Conservation (phyloP, 2,888 invertebrate genomes). For the Drosophila nigricruria region DNA sequence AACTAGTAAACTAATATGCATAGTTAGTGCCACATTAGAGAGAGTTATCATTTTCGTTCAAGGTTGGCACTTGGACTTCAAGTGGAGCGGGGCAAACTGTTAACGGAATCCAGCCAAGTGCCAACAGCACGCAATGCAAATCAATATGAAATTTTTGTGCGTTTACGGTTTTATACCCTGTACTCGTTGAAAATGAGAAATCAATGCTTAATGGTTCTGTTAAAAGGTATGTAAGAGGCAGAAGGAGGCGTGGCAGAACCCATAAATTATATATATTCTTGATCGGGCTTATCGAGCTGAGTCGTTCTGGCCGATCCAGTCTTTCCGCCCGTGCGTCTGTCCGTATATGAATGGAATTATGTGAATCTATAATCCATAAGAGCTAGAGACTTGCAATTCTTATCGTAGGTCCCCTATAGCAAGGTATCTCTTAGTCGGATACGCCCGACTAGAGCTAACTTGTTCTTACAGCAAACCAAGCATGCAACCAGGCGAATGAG, state of each 20-base stretch:
- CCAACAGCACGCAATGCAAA: conserved; percentile 69
- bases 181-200: too few species aligned
- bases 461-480: conserved; percentile 9
- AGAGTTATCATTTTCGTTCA: conserved; percentile 38
- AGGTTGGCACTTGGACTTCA: conserved; percentile 44
- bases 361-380: too few species aligned
- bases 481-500: conserved; percentile 32
- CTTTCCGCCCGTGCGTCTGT: too few species aligned
- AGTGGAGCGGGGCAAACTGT: conserved; percentile 19
- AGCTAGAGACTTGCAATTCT: not conserved
- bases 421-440: not conserved
- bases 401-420: not conserved
- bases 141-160: conserved; percentile 58
- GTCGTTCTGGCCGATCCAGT: not conserved
- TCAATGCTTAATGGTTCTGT: not conserved
- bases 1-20: conserved; percentile 36
- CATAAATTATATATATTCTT: not conserved
- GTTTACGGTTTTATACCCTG: not conserved
- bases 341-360: too few species aligned
- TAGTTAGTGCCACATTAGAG: conserved; percentile 36
- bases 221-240: not conserved
- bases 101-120: conserved; percentile 43
- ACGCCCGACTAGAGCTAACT: not conserved
- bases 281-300: too few species aligned
- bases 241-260: not conserved